Evolutionary conservation across 2,113 vertebrate genomes (phyloP).

Genomic region (Podocnemis expansa): DNA sequence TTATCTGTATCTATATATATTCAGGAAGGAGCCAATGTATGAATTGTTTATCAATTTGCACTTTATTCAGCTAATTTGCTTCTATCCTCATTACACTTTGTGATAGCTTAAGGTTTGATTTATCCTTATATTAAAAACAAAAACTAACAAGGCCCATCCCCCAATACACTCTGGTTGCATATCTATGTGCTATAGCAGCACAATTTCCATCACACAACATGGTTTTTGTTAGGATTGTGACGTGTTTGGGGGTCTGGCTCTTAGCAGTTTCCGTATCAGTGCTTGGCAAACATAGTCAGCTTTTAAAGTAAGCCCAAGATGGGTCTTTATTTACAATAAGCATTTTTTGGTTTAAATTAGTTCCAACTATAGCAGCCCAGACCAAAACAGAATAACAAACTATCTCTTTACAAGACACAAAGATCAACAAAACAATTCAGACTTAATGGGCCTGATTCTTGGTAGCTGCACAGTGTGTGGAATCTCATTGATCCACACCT

Average conservation of each 20-base stretch:
- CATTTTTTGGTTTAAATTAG: neutral
- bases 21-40: neutral
- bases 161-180: neutral
- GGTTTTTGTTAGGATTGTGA: fast-evolving
- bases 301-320: neutral
- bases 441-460: neutral
- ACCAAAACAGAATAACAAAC: neutral
- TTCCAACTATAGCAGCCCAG: no score
- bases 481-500: neutral
- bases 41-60: neutral
- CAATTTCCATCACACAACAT: neutral
- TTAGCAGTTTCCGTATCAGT: neutral
- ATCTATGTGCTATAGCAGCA: neutral
- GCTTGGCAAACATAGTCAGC: neutral
- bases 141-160: neutral
- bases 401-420: neutral
- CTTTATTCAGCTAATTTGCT: neutral
- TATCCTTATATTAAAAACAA: neutral
- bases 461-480: neutral
- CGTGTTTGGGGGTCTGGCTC: neutral
- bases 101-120: neutral
- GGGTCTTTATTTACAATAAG: neutral
- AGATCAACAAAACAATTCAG: neutral
- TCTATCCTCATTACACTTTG: neutral
- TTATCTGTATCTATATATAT: no score